Conservation (phyloP, 2,888 invertebrate genomes). For the Automeris io region DNA sequence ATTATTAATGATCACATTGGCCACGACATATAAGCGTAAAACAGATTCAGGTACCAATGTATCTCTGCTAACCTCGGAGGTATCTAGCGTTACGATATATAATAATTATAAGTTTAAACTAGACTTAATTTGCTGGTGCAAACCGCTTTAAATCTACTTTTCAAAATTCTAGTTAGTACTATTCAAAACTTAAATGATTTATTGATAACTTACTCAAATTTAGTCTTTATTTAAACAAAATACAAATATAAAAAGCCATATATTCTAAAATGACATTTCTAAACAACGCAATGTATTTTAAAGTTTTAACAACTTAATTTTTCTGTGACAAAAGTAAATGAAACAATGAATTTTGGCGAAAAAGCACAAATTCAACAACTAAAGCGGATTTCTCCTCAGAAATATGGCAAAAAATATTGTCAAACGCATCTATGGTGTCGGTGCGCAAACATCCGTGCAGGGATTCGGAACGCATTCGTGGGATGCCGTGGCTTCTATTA, state of each 20-base stretch:
- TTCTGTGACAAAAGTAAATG: slow-evolving; percentile 19
- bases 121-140: too few species aligned
- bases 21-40: too few species aligned
- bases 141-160: too few species aligned
- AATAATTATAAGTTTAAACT: too few species aligned
- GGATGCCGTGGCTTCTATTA: slow-evolving; percentile 52
- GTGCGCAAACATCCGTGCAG: slow-evolving; percentile 67
- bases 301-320: slow-evolving; percentile 34
- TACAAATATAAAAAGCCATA: slow-evolving; percentile 14
- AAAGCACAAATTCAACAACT: slow-evolving; percentile 30
- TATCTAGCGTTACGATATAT: too few species aligned
- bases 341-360: slow-evolving; percentile 17
- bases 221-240: too few species aligned
- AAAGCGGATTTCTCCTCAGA: slow-evolving; percentile 27
- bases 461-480: slow-evolving; percentile 43
- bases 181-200: too few species aligned
- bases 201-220: too few species aligned
- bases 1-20: too few species aligned
- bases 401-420: slow-evolving; percentile 40
- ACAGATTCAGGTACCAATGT: too few species aligned
- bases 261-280: slow-evolving; percentile 1
- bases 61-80: too few species aligned
- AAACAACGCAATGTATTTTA: slow-evolving; percentile 9
- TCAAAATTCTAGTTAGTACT: too few species aligned
- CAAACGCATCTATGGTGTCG: slow-evolving; percentile 45